Evolutionary conservation across 2,797 vertebrate species (phyloP).

Genomic region (Halcyon smyrnensis): DNA sequence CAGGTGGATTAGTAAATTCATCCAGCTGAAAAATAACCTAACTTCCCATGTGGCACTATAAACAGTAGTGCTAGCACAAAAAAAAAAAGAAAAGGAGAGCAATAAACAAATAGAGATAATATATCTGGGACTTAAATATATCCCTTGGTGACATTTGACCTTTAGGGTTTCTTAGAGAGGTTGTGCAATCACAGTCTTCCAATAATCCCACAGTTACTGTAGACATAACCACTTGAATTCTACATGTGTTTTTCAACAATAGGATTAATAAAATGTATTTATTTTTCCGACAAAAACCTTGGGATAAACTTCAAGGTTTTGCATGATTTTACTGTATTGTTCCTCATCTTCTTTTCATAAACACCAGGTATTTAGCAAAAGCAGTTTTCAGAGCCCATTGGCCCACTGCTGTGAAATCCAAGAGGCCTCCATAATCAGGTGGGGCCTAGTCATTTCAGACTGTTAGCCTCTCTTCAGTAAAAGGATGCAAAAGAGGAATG

Average conservation of each 20-base stretch:
- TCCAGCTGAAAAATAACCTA: not conserved
- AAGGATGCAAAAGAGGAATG: not conserved
- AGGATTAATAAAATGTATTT: not conserved
- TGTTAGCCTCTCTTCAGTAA: not conserved
- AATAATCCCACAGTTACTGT: not conserved
- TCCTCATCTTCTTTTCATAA: not conserved
- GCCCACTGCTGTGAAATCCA: not conserved
- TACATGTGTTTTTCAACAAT: not conserved
- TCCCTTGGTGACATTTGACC: not conserved
- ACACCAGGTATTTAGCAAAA: not conserved
- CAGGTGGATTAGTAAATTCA: not conserved
- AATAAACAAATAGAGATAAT: not conserved
- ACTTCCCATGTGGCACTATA: not conserved
- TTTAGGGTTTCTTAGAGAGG: not conserved
- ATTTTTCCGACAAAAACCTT: not conserved
- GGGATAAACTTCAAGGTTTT: not conserved
- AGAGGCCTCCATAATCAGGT: not conserved
- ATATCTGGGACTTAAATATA: rapidly evolving
- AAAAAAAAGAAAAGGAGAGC: not conserved
- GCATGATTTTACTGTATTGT: not conserved
- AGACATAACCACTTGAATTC: not conserved
- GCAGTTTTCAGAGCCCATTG: not conserved
- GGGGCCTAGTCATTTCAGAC: not conserved
- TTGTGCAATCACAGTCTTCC: not conserved
- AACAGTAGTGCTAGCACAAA: not conserved